Evolutionary conservation across 2,888 invertebrate species (phyloP).

Genomic region (Barypeithes pellucidus): DNA sequence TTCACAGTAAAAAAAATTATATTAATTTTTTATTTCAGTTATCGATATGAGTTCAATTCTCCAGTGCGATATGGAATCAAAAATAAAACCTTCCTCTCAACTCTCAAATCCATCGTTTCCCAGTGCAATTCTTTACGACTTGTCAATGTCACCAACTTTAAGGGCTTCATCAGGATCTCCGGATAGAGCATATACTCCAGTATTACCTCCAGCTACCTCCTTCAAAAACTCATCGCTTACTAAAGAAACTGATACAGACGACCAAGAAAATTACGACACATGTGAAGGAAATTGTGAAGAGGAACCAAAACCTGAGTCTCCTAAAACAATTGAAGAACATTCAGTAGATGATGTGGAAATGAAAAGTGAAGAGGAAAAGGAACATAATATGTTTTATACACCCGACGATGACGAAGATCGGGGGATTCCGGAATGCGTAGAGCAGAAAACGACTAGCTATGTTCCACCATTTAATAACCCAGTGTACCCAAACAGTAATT

Average conservation of each 20-base stretch:
- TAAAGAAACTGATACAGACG: slow-evolving; percentile 1
- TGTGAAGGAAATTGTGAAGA: neutral
- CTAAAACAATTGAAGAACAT: slow-evolving; percentile 29
- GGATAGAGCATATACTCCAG: slow-evolving; percentile 42
- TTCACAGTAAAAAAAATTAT: too few species aligned
- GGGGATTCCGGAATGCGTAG: slow-evolving; percentile 24
- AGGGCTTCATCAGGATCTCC: slow-evolving; percentile 34
- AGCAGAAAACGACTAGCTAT: slow-evolving; percentile 61
- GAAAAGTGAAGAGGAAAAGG: slow-evolving; percentile 26
- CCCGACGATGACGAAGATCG: slow-evolving; percentile 67
- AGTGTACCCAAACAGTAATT: slow-evolving; percentile 69
- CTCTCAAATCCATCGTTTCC: slow-evolving; percentile 65
- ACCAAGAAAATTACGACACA: slow-evolving; percentile 3
- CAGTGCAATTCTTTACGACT: slow-evolving; percentile 51
- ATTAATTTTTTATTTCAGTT: slow-evolving; percentile 59
- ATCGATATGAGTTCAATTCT: slow-evolving; percentile 66
- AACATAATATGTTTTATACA: slow-evolving; percentile 66
- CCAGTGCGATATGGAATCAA: slow-evolving; percentile 65
- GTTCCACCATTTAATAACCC: slow-evolving; percentile 71
- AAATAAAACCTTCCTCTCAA: slow-evolving; percentile 59
- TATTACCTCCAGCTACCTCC: slow-evolving; percentile 25
- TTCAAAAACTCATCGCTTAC: slow-evolving; percentile 12
- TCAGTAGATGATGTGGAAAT: slow-evolving; percentile 45
- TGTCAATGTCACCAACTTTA: slow-evolving; percentile 43
- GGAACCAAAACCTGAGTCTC: slow-evolving; percentile 11